A percentile compares a stretch with the other conserved stretches of the same genome.
These are phyloP conservation scores for Athene cunicularia DNA, from an alignment of 2,113 vertebrate species.

Conservation along the genomic window DNA sequence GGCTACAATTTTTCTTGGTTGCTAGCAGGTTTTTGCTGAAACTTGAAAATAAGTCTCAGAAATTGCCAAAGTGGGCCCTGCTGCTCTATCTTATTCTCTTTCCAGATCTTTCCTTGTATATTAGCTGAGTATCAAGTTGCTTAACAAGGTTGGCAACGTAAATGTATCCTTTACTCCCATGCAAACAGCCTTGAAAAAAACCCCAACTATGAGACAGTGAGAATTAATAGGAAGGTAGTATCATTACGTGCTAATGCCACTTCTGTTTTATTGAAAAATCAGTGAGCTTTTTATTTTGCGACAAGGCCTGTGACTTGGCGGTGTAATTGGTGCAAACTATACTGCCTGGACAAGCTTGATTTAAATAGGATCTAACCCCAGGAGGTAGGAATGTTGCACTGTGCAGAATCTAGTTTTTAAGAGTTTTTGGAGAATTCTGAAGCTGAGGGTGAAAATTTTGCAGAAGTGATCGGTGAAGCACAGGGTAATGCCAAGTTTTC, in stretches of 20 bases:
- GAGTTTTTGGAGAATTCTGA: background rate
- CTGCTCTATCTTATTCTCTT: background rate
- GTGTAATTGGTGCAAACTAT: background rate
- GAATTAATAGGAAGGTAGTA: background rate
- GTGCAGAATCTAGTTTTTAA: background rate
- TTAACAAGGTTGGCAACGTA: background rate
- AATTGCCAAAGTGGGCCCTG: background rate
- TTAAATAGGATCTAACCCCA: background rate
- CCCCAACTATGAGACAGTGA: background rate
- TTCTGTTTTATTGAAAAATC: conserved; percentile 1
- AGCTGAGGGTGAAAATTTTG: background rate
- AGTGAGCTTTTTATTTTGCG: background rate
- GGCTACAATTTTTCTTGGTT: background rate
- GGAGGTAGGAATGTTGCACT: background rate
- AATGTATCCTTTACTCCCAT: background rate
- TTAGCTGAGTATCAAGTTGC: background rate
- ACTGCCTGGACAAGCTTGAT: background rate
- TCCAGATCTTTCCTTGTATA: background rate
- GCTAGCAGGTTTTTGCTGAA: background rate
- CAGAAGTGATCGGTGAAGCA: background rate
- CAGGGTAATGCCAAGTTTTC: background rate
- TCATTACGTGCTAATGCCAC: background rate
- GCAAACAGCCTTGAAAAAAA: background rate
- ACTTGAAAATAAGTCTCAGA: conserved; percentile 8
- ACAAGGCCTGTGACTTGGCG: background rate